These are phyloP conservation scores for Hiodon alosoides DNA, from an alignment of 2,113 vertebrate genomes.

Conservation along the genomic window DNA sequence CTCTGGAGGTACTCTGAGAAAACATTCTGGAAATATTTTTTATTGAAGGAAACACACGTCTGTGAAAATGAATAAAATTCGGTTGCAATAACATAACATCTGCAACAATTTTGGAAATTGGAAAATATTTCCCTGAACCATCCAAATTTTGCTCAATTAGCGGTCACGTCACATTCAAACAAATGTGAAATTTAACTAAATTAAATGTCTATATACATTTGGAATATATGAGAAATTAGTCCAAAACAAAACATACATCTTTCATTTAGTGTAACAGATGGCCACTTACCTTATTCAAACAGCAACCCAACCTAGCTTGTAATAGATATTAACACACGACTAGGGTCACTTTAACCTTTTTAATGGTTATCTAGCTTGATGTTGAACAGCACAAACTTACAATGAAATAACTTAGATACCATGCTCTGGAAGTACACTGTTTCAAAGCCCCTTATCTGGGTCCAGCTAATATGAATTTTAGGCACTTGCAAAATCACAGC, in stretches of 20 bases:
- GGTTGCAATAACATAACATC: too few species aligned
- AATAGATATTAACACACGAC: too few species aligned
- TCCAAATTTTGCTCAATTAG: too few species aligned
- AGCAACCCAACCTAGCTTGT: background rate
- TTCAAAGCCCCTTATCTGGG: background rate
- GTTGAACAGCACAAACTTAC: background rate
- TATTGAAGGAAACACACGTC: too few species aligned
- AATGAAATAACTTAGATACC: background rate
- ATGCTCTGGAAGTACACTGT: background rate
- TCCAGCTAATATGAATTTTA: conserved; percentile 22
- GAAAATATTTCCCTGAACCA: too few species aligned
- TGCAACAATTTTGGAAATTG: too few species aligned
- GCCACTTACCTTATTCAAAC: conserved; percentile 16
- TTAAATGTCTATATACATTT: conserved; percentile 6
- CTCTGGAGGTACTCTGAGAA: too few species aligned
- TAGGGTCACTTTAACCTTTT: too few species aligned
- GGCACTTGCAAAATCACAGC: conserved; percentile 39
- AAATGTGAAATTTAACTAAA: background rate
- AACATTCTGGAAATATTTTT: too few species aligned
- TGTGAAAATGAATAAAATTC: too few species aligned
- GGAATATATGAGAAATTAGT: conserved; percentile 20
- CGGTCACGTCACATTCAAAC: too few species aligned
- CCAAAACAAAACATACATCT: background rate
- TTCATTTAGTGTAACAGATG: conserved; percentile 6
- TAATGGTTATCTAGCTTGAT: background rate